phyloP scores from a whole-genome alignment of 2,888 invertebrate genomes.

The Hartigia nigra region DNA sequence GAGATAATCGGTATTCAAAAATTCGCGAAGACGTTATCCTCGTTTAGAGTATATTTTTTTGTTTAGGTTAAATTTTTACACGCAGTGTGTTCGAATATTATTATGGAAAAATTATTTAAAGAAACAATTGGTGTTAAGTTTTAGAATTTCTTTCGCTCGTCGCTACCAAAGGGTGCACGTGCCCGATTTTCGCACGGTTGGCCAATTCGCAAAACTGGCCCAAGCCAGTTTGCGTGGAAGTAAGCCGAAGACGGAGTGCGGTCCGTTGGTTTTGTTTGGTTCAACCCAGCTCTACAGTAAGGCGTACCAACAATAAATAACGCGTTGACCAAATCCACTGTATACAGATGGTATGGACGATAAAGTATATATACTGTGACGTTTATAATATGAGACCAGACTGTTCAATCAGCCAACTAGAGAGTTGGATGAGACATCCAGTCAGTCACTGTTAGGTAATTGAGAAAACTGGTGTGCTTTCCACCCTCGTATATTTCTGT shows the following conservation, averaged over 20 bases:
- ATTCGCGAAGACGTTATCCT: background rate
- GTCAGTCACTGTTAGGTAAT: conserved; percentile 24
- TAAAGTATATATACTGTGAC: conserved; percentile 25
- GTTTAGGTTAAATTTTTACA: background rate
- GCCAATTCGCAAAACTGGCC: background rate
- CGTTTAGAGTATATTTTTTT: background rate
- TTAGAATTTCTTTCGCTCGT: too few species aligned
- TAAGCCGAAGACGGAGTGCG: conserved; percentile 41
- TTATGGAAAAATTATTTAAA: too few species aligned
- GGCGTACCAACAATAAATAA: conserved; percentile 58
- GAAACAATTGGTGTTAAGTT: too few species aligned
- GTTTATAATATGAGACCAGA: background rate
- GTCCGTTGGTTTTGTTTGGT: conserved; percentile 33
- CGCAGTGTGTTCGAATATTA: background rate
- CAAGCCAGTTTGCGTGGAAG: conserved; percentile 20
- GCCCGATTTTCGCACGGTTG: background rate
- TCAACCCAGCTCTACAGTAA: conserved; percentile 20
- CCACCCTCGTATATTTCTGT: background rate
- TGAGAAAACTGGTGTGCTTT: conserved; percentile 18
- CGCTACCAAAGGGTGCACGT: background rate
- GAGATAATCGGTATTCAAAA: background rate
- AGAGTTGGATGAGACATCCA: background rate
- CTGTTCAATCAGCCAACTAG: background rate
- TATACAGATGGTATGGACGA: conserved; percentile 32
- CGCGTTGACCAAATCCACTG: conserved; percentile 51